A percentile compares a stretch with the other conserved stretches of the same genome.
Conservation (phyloP, 2,888 invertebrate species). For the Arenicola marina region DNA sequence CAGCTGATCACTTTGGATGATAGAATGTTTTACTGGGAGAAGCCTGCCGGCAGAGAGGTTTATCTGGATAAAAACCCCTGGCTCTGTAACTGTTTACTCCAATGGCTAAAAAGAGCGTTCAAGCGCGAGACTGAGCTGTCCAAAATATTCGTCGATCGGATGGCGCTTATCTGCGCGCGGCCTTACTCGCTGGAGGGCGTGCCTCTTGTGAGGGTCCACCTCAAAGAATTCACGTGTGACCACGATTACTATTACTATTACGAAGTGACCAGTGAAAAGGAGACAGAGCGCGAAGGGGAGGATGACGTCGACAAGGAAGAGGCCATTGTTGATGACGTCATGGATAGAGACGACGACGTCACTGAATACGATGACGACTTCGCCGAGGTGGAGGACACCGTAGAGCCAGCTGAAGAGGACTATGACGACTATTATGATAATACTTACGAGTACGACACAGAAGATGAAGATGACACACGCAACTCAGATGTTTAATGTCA, state of each 20-base stretch:
- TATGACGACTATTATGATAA: not conserved
- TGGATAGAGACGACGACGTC: not conserved
- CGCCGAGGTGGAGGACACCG: not conserved
- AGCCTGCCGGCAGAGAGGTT: constrained; percentile 1
- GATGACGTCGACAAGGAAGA: constrained; percentile 1
- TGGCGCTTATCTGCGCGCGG: constrained; percentile 14
- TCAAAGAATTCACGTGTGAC: constrained; percentile 24
- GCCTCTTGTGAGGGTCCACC: constrained; percentile 10
- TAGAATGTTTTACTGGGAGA: constrained; percentile 7
- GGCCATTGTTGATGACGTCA: not conserved
- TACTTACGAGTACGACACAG: not conserved
- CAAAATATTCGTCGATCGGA: constrained; percentile 2
- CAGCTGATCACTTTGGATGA: constrained; percentile 23
- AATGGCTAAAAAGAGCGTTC: constrained; percentile 22
- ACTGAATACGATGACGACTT: not conserved
- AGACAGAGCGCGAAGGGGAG: not conserved
- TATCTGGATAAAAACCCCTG: constrained; percentile 23
- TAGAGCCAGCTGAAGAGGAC: not conserved
- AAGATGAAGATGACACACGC: not conserved
- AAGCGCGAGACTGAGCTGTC: constrained; percentile 3
- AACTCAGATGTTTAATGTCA: too few species aligned
- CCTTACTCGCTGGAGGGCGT: constrained; percentile 7
- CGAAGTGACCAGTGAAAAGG: constrained; percentile 3
- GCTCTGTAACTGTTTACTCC: constrained; percentile 29
- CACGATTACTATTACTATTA: constrained; percentile 29